Evolutionary conservation across 1,140 invertebrate species (phyloP).

Genomic region (Hydropsyche tenuis): DNA sequence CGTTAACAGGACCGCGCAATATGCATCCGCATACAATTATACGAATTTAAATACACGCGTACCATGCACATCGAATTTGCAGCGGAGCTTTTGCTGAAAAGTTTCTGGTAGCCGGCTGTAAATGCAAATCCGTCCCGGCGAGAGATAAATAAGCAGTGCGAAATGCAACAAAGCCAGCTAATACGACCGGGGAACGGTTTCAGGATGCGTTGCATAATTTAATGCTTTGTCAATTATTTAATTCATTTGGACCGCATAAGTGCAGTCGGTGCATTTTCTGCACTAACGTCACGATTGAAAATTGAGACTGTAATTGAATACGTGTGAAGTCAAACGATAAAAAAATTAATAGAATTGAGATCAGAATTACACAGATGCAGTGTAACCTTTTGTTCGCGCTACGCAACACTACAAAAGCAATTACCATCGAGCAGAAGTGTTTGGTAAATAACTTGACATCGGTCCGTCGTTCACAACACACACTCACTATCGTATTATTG

Average conservation of each 20-base stretch:
- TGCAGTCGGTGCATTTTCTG: neutral
- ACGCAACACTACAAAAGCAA: slow-evolving; percentile 38
- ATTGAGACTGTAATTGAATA: no score
- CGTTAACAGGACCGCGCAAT: no score
- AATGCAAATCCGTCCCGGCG: slow-evolving; percentile 15
- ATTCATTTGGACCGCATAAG: slow-evolving; percentile 27
- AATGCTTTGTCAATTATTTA: slow-evolving; percentile 42
- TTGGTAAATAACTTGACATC: slow-evolving; percentile 30
- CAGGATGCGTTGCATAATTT: slow-evolving; percentile 41
- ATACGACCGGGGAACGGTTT: neutral
- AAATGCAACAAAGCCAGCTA: slow-evolving; percentile 35
- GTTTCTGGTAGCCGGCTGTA: slow-evolving; percentile 11
- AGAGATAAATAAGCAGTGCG: slow-evolving; percentile 16
- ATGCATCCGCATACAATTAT: neutral
- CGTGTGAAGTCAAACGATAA: no score
- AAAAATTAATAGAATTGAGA: no score
- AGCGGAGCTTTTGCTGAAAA: neutral
- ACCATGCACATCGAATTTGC: neutral
- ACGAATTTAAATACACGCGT: neutral
- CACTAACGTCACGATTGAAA: no score
- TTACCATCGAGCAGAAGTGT: slow-evolving; percentile 40
- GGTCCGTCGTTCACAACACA: neutral
- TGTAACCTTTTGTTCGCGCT: slow-evolving; percentile 27
- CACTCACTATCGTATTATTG: no score
- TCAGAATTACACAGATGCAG: no score